phyloP scores from a whole-genome alignment of 2,888 invertebrate genomes.

The Caradrina kadenii region DNA sequence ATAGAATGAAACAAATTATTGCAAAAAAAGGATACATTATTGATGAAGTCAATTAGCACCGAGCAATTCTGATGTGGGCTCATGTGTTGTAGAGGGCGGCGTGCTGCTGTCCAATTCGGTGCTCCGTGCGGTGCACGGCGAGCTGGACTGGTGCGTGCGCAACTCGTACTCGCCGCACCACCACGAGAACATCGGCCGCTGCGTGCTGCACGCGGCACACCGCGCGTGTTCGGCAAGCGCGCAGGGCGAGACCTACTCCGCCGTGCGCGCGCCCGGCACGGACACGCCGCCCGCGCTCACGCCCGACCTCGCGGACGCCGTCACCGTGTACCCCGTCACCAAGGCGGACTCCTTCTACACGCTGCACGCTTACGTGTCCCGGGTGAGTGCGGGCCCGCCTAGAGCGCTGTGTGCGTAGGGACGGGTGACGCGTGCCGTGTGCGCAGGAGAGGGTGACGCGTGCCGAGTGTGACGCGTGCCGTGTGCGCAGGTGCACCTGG shows the following conservation, averaged over 20 bases:
- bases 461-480: no score
- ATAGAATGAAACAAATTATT: no score
- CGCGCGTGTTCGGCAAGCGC: constrained; percentile 90
- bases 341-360: constrained; percentile 92
- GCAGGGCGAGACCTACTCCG: constrained; percentile 75
- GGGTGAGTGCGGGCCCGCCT: no score
- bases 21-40: no score
- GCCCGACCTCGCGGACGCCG: constrained; percentile 86
- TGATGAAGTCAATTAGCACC: no score
- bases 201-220: constrained; percentile 93
- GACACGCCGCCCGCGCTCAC: constrained; percentile 66
- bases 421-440: no score
- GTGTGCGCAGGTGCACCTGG: constrained; percentile 76
- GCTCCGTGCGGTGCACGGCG: constrained; percentile 93
- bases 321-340: constrained; percentile 92
- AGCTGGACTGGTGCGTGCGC: constrained; percentile 97
- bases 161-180: constrained; percentile 95
- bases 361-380: constrained; percentile 91
- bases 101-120: constrained; percentile 97
- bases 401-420: no score
- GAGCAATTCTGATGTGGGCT: no score
- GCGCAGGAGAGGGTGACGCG: no score
- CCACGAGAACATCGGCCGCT: constrained; percentile 97
- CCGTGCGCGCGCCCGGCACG: constrained; percentile 18
- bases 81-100: constrained; percentile 92